Evolutionary conservation across 2,888 invertebrate species (phyloP), one percentile per base, ranked within the genome.

Genomic region (Metallyticus violacea): DNA sequence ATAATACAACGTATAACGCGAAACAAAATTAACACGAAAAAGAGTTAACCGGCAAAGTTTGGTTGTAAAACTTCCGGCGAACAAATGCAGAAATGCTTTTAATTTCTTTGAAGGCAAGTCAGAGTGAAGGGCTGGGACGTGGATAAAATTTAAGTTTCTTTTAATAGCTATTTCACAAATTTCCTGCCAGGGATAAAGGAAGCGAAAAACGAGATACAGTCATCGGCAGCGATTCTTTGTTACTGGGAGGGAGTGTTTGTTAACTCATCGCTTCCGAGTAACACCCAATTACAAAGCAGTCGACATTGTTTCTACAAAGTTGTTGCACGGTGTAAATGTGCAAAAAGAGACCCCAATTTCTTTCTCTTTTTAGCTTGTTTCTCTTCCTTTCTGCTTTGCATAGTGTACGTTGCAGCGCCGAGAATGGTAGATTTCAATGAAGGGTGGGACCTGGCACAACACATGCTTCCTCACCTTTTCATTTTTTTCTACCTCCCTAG

Each of bases 201-300:
- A 28, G 28, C n/a, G 25, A 83, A 77, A 83, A 28, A 77, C n/a
- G 25, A 83, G 77, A 83, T 77, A 28, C 25, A 83, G 83, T 83
- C 77, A 83, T n/a, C 29, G n/a, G 77, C 26, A 83, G 77, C 77
- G 28, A 77, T 76, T 82, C 40, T 62, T 62, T 62, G 40, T 62
- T 62, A n/a, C 22, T 26, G 27, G 15, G 26, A 76, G 40, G 82
- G 26, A 76, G 76, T 62, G 30, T 76, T 83, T 77, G 40, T 83
- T 77, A 83, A 77, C 77, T 83, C 40, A 62, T 62, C 40, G 40
- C 40, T 62, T 62, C 2, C 7, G 77, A 77, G 83, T 76, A 83
- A 83, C 83, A 28, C 77, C 28, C 83, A 83, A 77, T 83, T 83
- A 83, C 83, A 83, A 77, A 77, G 40, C 6, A 26, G 82, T 15